Evolutionary conservation across 1,140 invertebrate genomes (phyloP), one percentile per base, ranked within the genome.

Genomic region (Drosophila aff.): DNA sequence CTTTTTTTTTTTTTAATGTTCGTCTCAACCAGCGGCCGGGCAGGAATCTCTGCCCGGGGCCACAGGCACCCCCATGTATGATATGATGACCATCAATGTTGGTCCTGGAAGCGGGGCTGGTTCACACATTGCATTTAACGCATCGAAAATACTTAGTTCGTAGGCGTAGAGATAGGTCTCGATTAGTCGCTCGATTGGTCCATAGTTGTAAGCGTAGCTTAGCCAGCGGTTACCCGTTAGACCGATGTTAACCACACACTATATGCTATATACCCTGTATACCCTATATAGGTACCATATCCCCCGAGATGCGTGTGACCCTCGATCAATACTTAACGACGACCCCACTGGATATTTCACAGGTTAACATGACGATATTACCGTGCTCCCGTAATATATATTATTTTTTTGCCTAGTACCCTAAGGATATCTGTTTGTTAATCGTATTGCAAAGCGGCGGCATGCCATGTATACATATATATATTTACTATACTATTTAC

Each of bases 71-170:
- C 63, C 63, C 63, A 26, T 62, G 18, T 61, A 31, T 31, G 60
- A 13, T 38, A 47, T 58, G 21, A 36, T 36, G 47, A 18, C 62
- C 53, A 50, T 43, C 76, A 84, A 80, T 64, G 61, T 74, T 62
- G 65, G 66, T 67, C 59, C 69, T 36, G 26, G 53, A 47, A 33
- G 18, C 21, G 66, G 49, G 58, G 26, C 64, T 46, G 57, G 38
- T 68, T 55, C 60, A 47, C 66, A 65, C 65, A 76, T 75, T 81
- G 80, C 85, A 89, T 90, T 87, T 87, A 78, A 62, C 28, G 60
- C 36, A 55, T 67, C 36, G 71, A 66, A 78, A 76, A 78, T 53
- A 76, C 10, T 41, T 76, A 76, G 74, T 52, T 23, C 11, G 46
- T 85, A 85, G 81, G 50, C 71, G 33, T 75, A 63, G 61, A 41